Percentiles rank a stretch among this genome's conserved stretches.
Conservation (phyloP, 2,113 vertebrate genomes). For the Chunga burmeisteri region DNA sequence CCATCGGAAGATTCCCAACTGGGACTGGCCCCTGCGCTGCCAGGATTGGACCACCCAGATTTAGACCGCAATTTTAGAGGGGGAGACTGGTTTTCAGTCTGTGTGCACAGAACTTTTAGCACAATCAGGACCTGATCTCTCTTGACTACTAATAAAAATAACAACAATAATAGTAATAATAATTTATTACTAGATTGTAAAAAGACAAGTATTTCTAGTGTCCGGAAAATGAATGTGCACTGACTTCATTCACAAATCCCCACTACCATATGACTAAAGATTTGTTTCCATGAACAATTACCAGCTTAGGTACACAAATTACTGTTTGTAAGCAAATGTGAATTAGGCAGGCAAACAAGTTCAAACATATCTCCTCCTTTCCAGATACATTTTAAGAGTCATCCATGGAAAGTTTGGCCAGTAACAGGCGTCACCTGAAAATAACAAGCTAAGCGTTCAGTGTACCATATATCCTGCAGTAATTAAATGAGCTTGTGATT, state of each 20-base stretch:
- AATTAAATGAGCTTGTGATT: constrained; percentile 7
- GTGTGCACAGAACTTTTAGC: neutral
- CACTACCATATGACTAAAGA: neutral
- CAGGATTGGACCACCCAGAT: constrained; percentile 43
- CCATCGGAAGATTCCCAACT: neutral
- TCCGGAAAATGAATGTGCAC: neutral
- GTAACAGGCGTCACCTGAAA: neutral
- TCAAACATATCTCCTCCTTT: neutral
- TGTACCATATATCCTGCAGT: neutral
- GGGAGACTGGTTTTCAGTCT: neutral
- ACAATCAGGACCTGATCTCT: neutral
- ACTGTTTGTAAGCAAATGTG: neutral
- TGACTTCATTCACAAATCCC: constrained; percentile 4
- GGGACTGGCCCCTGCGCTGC: neutral
- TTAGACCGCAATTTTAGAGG: neutral
- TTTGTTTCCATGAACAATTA: constrained; percentile 3
- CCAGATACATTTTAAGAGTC: neutral
- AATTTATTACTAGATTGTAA: neutral
- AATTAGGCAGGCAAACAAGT: constrained; percentile 14
- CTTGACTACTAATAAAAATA: constrained; percentile 33
- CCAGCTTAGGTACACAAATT: neutral
- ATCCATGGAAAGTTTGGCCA: neutral
- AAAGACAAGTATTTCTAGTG: neutral
- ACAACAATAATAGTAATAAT: constrained; percentile 20
- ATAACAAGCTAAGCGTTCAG: neutral